These are phyloP conservation scores for Lepisosteus osseus DNA, from an alignment of 2,113 vertebrate species.

Conservation along the genomic window DNA sequence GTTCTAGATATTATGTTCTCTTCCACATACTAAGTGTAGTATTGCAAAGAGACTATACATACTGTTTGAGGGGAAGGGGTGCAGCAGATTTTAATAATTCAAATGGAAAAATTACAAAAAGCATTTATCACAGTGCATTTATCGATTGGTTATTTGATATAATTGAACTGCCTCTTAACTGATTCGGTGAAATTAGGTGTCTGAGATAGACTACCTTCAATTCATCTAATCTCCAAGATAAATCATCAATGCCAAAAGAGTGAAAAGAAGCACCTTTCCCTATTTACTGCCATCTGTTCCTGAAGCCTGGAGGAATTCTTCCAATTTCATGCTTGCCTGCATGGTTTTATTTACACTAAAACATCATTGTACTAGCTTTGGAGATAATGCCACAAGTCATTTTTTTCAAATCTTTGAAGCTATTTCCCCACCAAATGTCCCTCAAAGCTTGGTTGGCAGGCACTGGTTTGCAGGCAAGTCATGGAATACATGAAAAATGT, in stretches of 20 bases:
- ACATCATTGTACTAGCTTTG: conserved; percentile 51
- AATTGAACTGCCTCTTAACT: too few species aligned
- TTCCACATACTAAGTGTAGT: too few species aligned
- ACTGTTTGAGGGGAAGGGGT: too few species aligned
- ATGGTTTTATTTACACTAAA: conserved; percentile 68
- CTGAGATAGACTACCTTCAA: conserved; percentile 8
- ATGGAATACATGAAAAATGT: conserved; percentile 44
- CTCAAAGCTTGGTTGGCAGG: conserved; percentile 32
- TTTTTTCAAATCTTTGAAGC: conserved; percentile 48
- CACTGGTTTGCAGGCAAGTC: conserved; percentile 41
- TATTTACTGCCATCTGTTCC: conserved; percentile 45
- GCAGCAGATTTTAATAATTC: too few species aligned
- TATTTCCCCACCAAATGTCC: conserved; percentile 40
- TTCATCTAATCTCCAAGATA: conserved; percentile 42
- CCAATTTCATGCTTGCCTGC: conserved; percentile 73
- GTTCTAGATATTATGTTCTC: too few species aligned
- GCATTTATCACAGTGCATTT: too few species aligned
- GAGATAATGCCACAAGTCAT: conserved; percentile 56
- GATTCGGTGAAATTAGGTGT: neutral
- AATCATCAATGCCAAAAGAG: conserved; percentile 45
- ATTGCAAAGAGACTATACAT: too few species aligned
- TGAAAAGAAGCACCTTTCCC: conserved; percentile 35
- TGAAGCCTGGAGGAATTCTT: conserved; percentile 56
- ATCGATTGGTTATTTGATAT: too few species aligned
- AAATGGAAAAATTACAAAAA: too few species aligned